phyloP scores from a whole-genome alignment of 1,140 invertebrate genomes.

The Steinernema feltiae region DNA sequence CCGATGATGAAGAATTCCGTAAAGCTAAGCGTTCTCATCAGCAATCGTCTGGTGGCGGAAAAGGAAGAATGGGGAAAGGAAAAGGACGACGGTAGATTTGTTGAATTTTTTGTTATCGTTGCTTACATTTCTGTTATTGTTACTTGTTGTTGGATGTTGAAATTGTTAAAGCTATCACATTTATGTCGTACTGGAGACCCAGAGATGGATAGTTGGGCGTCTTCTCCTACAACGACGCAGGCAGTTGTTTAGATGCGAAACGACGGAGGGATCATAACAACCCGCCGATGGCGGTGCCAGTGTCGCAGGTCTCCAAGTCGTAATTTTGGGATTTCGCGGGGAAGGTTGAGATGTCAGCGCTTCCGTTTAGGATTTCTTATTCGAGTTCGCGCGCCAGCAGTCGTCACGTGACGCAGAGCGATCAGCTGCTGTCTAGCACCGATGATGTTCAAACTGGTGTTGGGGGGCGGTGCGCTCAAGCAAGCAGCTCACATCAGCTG shows the following conservation, averaged over 20 bases:
- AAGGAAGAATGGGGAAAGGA: not conserved
- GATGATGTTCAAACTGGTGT: too few species aligned
- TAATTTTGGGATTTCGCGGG: not conserved
- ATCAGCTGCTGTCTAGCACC: too few species aligned
- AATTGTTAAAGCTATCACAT: not conserved
- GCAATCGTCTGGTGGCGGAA: constrained; percentile 22
- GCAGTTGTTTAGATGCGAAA: not conserved
- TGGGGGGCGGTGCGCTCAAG: too few species aligned
- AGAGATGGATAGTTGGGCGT: not conserved
- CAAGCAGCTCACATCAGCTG: too few species aligned
- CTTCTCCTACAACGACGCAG: not conserved
- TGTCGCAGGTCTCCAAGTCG: not conserved
- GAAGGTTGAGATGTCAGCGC: not conserved
- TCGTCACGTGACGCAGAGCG: too few species aligned
- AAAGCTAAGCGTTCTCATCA: constrained; percentile 40
- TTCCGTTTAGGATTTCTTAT: too few species aligned
- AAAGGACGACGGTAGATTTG: not conserved
- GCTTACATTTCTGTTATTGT: not conserved
- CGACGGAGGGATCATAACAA: not conserved
- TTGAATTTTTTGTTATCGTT: not conserved
- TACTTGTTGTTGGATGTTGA: not conserved
- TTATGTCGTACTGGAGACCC: not conserved
- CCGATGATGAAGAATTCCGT: constrained; percentile 46
- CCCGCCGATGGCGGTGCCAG: not conserved
- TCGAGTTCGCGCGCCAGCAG: not conserved